Evolutionary conservation across 2,113 vertebrate species (phyloP).

Genomic region (Indicator maculatus): DNA sequence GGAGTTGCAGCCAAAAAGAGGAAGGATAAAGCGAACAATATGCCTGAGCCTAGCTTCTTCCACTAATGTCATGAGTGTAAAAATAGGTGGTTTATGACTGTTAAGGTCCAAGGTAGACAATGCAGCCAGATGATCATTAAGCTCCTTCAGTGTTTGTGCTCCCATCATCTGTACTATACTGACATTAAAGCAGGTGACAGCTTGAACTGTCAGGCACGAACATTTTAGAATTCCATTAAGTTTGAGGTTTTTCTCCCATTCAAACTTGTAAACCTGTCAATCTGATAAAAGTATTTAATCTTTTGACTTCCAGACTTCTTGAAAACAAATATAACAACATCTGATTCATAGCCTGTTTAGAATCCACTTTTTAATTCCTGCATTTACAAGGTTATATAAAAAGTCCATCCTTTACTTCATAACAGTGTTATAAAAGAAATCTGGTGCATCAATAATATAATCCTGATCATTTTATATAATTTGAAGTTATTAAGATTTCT

Average conservation of each 20-base stretch:
- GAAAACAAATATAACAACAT: not conserved
- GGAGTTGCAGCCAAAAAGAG: not conserved
- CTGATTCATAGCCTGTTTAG: not conserved
- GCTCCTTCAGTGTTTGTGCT: not conserved
- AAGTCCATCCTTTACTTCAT: not conserved
- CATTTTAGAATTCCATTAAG: not conserved
- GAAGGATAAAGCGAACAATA: not conserved
- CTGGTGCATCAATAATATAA: not conserved
- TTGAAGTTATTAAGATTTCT: not conserved
- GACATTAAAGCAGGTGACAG: not conserved
- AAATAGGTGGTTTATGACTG: not conserved
- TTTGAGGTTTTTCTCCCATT: not conserved
- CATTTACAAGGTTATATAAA: not conserved
- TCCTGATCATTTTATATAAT: not conserved
- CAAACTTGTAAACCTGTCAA: not conserved
- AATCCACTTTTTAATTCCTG: not conserved
- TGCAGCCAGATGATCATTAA: not conserved
- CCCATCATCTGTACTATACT: not conserved
- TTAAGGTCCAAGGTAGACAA: not conserved
- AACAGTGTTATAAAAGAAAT: not conserved
- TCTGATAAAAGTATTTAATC: not conserved
- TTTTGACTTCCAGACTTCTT: not conserved
- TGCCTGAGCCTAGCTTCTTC: not conserved
- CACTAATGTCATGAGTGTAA: not conserved
- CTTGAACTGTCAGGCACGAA: not conserved